A percentile compares a stretch with the other conserved stretches of the same genome.
phyloP scores from a whole-genome alignment of 2,113 vertebrate genomes.

The Takifugu flavidus region DNA sequence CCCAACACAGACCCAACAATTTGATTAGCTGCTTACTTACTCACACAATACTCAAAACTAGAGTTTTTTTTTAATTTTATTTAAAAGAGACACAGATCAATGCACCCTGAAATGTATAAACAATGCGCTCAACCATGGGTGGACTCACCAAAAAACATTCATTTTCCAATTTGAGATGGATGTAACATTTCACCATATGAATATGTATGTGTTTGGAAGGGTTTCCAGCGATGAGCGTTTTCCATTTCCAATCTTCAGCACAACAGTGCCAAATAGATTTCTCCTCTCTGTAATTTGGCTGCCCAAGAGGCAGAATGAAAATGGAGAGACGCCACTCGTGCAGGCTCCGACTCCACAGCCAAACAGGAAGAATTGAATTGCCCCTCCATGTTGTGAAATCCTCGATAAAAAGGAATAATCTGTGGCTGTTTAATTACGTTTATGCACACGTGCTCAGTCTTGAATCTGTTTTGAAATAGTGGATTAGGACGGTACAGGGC shows the following conservation, averaged over 20 bases:
- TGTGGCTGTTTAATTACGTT: slow-evolving; percentile 21
- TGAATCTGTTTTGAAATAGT: no score
- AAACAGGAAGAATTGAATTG: slow-evolving; percentile 44
- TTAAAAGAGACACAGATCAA: neutral
- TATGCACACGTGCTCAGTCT: no score
- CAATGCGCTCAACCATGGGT: neutral
- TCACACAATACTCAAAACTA: slow-evolving; percentile 1
- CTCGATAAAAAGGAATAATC: slow-evolving; percentile 41
- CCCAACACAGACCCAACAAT: slow-evolving; percentile 4
- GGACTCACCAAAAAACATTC: slow-evolving; percentile 1
- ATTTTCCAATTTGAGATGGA: slow-evolving; percentile 42
- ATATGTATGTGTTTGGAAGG: slow-evolving; percentile 50
- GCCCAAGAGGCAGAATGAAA: slow-evolving; percentile 51
- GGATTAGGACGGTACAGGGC: no score
- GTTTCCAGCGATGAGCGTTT: slow-evolving; percentile 31
- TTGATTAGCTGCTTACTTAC: slow-evolving; percentile 22
- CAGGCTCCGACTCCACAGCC: neutral
- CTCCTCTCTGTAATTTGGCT: slow-evolving; percentile 52
- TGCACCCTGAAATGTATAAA: neutral
- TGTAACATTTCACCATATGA: slow-evolving; percentile 30
- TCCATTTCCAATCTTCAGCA: slow-evolving; percentile 49
- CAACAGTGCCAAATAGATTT: slow-evolving; percentile 48
- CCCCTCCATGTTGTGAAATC: slow-evolving; percentile 33
- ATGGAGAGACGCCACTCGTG: slow-evolving; percentile 32
- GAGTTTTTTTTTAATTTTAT: neutral